Conservation (phyloP, 2,888 invertebrate genomes). For the Napeogenes sylphis region DNA sequence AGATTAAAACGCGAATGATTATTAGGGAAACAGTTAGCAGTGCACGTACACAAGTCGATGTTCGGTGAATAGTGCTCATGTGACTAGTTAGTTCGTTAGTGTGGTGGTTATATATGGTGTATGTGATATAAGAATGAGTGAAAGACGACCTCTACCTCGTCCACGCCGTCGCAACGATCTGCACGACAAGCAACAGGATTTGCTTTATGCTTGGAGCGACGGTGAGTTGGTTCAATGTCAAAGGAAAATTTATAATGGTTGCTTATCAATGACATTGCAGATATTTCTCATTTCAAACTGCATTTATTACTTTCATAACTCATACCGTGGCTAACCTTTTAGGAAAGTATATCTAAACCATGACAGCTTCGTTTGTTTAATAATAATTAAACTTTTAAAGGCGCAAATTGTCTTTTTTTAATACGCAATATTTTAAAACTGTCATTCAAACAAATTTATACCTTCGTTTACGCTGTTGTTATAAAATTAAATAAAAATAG, state of each 20-base stretch:
- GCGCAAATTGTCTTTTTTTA: too few species aligned
- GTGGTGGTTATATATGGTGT: conserved; percentile 23
- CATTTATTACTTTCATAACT: too few species aligned
- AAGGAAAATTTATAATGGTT: background rate
- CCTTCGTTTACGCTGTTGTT: too few species aligned
- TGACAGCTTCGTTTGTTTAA: too few species aligned
- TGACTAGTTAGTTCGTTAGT: conserved; percentile 35
- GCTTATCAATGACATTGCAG: conserved; percentile 8
- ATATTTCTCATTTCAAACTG: conserved; percentile 5
- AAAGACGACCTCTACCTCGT: conserved; percentile 54
- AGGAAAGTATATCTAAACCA: too few species aligned
- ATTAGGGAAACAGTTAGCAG: conserved; percentile 50
- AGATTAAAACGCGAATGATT: conserved; percentile 56
- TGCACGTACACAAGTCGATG: conserved; percentile 58
- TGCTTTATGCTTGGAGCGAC: conserved; percentile 66
- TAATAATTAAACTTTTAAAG: too few species aligned
- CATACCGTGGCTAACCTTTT: too few species aligned
- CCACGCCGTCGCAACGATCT: conserved; percentile 63
- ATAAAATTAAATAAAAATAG: too few species aligned
- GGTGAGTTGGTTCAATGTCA: conserved; percentile 51
- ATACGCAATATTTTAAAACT: too few species aligned
- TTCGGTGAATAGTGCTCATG: conserved; percentile 46
- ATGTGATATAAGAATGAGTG: conserved; percentile 47
- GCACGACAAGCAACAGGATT: conserved; percentile 62
- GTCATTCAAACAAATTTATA: too few species aligned